Conservation (phyloP, 2,113 vertebrate genomes). For the Caracal caracal region DNA sequence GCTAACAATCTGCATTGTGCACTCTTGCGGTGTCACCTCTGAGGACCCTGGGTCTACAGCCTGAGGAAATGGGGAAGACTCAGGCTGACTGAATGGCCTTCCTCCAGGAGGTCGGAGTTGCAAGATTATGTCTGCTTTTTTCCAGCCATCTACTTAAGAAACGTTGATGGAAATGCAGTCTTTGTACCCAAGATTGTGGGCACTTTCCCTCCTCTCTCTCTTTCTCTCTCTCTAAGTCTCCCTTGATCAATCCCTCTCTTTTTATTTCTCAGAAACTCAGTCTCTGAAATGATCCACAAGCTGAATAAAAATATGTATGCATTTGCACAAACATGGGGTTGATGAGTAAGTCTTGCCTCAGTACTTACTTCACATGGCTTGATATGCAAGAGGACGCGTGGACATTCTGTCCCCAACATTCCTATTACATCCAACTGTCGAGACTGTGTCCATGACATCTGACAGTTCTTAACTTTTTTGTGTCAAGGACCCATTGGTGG, state of each 20-base stretch:
- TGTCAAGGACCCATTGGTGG: not conserved
- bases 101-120: not conserved
- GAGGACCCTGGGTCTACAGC: not conserved
- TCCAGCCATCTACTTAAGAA: not conserved
- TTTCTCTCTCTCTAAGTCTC: not conserved
- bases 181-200: not conserved
- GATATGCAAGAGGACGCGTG: not conserved
- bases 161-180: not conserved
- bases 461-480: not conserved
- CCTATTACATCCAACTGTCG: not conserved
- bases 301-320: not conserved
- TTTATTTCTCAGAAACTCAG: slow-evolving; percentile 51
- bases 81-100: not conserved
- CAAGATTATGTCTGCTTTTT: slow-evolving; percentile 23
- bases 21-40: not conserved
- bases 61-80: not conserved
- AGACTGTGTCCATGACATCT: not conserved
- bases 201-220: not conserved
- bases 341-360: not conserved
- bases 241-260: not conserved
- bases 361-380: not conserved
- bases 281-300: not conserved
- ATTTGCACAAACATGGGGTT: not conserved
- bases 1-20: not conserved
- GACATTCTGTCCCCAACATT: not conserved